Percentiles rank a stretch among this genome's conserved stretches.
Conservation (phyloP, 2,888 invertebrate species). For the Eupithecia abbreviata region DNA sequence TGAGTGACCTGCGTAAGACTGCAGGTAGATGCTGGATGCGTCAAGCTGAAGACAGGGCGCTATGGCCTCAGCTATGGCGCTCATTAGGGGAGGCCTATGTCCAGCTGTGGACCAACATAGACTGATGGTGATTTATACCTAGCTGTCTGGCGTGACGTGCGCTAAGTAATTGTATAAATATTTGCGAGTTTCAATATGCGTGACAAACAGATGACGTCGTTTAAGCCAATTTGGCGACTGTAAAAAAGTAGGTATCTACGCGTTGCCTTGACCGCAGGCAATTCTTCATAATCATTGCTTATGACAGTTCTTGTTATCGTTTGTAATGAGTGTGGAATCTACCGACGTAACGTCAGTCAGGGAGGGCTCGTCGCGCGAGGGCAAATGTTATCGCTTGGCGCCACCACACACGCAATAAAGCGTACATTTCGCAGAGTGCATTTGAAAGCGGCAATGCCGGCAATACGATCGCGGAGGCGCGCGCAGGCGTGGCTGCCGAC, state of each 20-base stretch:
- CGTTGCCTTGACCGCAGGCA: background rate
- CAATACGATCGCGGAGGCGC: slow-evolving; percentile 65
- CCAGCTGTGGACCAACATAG: no score
- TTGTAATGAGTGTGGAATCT: slow-evolving; percentile 29
- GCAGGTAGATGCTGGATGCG: no score
- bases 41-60: no score
- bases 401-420: slow-evolving; percentile 22
- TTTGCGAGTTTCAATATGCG: slow-evolving; percentile 36
- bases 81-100: no score
- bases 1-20: no score
- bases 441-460: slow-evolving; percentile 65
- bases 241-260: background rate
- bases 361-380: slow-evolving; percentile 49
- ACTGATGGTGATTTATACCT: no score
- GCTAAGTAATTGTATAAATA: slow-evolving; percentile 28
- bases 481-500: slow-evolving; percentile 83
- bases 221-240: background rate
- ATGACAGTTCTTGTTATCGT: slow-evolving; percentile 36
- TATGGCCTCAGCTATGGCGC: no score
- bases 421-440: slow-evolving; percentile 57
- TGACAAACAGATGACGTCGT: slow-evolving; percentile 16
- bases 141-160: slow-evolving; percentile 14
- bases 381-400: slow-evolving; percentile 51
- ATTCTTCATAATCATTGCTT: background rate
- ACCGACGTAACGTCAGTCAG: slow-evolving; percentile 51